Percentiles rank a stretch among this genome's conserved stretches.
Evolutionary conservation across 1,140 invertebrate species (phyloP).

Genomic region (Cardiocondyla obscurior): DNA sequence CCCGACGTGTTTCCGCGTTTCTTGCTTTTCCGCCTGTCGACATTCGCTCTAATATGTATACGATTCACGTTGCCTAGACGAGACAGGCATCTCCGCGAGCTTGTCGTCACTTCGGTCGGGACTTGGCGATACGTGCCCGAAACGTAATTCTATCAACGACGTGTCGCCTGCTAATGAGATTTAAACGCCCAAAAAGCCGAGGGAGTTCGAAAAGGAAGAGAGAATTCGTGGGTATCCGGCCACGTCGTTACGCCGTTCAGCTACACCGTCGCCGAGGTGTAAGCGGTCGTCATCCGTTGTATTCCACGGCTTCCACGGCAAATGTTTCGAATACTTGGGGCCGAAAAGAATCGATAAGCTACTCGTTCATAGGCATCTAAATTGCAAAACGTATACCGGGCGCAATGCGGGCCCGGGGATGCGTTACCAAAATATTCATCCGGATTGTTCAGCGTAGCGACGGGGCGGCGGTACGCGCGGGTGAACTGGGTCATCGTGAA

Average conservation of each 20-base stretch:
- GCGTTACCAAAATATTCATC: constrained; percentile 46
- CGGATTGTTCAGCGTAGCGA: constrained; percentile 2
- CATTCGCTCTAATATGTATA: background rate
- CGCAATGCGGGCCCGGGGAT: background rate
- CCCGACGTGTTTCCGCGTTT: constrained; percentile 6
- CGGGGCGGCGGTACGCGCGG: background rate
- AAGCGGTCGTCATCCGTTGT: background rate
- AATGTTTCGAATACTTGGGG: background rate
- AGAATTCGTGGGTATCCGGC: background rate
- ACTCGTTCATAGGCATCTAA: constrained; percentile 1
- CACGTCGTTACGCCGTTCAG: background rate
- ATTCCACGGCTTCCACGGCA: too few species aligned
- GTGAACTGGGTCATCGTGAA: background rate
- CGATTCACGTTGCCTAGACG: background rate
- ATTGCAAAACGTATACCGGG: constrained; percentile 10
- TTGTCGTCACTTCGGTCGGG: background rate
- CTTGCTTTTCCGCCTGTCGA: background rate
- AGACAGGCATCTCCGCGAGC: background rate
- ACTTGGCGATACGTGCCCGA: background rate
- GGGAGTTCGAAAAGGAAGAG: too few species aligned
- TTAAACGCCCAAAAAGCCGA: background rate
- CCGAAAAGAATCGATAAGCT: constrained; percentile 30
- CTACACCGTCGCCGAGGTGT: background rate
- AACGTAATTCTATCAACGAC: background rate
- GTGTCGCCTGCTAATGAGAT: constrained; percentile 6